A percentile compares a stretch with the other conserved stretches of the same genome.
Conservation (phyloP, 1,140 invertebrate genomes). For the Drosophila sucinea region DNA sequence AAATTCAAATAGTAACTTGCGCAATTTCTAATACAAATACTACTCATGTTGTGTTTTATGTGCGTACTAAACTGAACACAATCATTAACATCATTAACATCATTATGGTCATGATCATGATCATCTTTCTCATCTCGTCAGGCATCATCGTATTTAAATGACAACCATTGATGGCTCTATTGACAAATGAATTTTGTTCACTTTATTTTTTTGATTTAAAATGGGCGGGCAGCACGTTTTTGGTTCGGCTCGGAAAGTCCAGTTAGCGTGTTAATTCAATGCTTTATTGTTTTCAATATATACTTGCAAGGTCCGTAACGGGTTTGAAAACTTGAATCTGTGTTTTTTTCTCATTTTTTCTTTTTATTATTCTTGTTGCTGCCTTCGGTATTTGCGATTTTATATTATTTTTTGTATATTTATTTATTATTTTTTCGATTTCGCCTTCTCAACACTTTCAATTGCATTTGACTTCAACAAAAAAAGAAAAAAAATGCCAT, state of each 20-base stretch:
- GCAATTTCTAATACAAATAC: slow-evolving; percentile 78
- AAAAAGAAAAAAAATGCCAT: slow-evolving; percentile 49
- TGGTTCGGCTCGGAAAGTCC: slow-evolving; percentile 49
- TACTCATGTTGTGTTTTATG: slow-evolving; percentile 63
- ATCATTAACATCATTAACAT: slow-evolving; percentile 41
- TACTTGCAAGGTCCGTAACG: slow-evolving; percentile 47
- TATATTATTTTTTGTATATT: not conserved
- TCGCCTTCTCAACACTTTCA: slow-evolving; percentile 39
- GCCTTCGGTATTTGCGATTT: slow-evolving; percentile 31
- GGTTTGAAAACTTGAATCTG: slow-evolving; percentile 38
- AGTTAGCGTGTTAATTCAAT: slow-evolving; percentile 52
- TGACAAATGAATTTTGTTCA: slow-evolving; percentile 49
- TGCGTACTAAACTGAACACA: slow-evolving; percentile 65
- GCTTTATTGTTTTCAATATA: slow-evolving; percentile 49
- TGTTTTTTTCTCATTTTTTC: not conserved
- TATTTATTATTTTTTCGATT: not conserved
- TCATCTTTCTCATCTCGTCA: slow-evolving; percentile 36
- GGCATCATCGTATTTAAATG: slow-evolving; percentile 31
- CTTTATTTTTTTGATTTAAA: slow-evolving; percentile 28
- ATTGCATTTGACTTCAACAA: slow-evolving; percentile 40
- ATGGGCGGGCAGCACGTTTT: slow-evolving; percentile 48
- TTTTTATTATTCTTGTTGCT: slow-evolving; percentile 54
- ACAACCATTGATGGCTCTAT: slow-evolving; percentile 26
- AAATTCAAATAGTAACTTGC: slow-evolving; percentile 54
- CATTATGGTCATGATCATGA: slow-evolving; percentile 49